Base-by-base conservation (phyloP, 2,113 vertebrate species). In the Bombycilla garrulus region DNA sequence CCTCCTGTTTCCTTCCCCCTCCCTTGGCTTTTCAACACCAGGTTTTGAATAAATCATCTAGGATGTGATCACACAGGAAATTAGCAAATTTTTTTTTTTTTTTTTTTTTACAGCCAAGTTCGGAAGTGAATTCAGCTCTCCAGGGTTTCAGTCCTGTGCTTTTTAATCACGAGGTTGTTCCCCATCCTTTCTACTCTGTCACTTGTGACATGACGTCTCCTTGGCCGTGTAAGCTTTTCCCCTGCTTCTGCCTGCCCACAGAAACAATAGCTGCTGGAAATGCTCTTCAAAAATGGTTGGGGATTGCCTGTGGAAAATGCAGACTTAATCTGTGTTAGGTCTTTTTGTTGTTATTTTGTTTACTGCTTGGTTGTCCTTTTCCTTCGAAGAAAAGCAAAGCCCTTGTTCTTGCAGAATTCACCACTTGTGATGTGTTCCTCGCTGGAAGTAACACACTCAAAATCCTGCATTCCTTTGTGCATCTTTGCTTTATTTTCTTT, bases 51-150 rank as follows among this genome's bases (percentile, higher is more conserved):
- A 93, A 94, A 86, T 95, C 88, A 90, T 92, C 35, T 86, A 66
- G 94, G 95, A 96, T 95, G 83, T 97, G 91, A 92, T 95, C 82
- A 78, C 91, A 78, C 86, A 93, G 95, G 95, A 96, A 94, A 91
- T 74, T 77, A 0, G 4, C 0, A 0, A 24, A 25, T 36, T 53
- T 13, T 4, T 21, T 87, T 47, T 45, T 8, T 31, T 72, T 67
- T n/a, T 66, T 70, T 88, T 83, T 78, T 82, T 93, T 74, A 28
- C 53, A 29, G 36, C 58, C 42, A 8, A 74, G 65, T 84, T 95
- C 85, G 89, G 92, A 96, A 94, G 92, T 96, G 86, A 86, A 89
- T 95, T 86, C 83, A 81, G 40, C 64, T 86, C 92, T 83, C 88
- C 33, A 35, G 92, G 86, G 76, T 60, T 92, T 93, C 86, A 67